phyloP scores from a whole-genome alignment of 2,888 invertebrate species.

The Plagodis pulveraria region DNA sequence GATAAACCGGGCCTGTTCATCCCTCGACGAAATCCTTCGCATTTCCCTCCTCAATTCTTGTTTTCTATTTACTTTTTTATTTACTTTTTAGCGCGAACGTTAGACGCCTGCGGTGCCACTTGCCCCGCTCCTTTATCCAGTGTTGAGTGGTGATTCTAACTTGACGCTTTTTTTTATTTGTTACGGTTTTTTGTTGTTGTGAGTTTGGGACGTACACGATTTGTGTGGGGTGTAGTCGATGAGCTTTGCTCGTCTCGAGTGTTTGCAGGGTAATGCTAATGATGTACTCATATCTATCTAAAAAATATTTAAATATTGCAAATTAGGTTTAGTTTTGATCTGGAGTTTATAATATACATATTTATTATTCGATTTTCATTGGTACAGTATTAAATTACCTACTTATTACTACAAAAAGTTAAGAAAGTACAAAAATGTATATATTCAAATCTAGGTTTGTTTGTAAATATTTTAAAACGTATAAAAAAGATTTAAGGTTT shows the following conservation, averaged over 20 bases:
- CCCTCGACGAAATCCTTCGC: conserved; percentile 52
- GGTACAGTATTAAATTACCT: too few relatives aligned
- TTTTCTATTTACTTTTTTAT: conserved; percentile 43
- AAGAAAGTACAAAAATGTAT: too few relatives aligned
- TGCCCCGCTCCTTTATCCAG: conserved; percentile 58
- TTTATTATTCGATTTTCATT: too few relatives aligned
- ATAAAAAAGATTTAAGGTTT: too few relatives aligned
- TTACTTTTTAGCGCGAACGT: conserved; percentile 59
- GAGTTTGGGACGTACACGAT: conserved; percentile 34
- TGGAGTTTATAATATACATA: too few relatives aligned
- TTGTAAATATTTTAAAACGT: too few relatives aligned
- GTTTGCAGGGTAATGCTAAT: conserved; percentile 3
- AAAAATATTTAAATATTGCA: too few relatives aligned
- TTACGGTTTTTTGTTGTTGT: conserved; percentile 35
- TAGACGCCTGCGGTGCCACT: conserved; percentile 69
- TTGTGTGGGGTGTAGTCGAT: conserved; percentile 16
- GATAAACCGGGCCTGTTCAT: conserved; percentile 13
- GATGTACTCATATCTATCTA: not conserved
- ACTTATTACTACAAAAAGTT: too few relatives aligned
- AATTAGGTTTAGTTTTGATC: too few relatives aligned
- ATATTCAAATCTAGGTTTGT: too few relatives aligned
- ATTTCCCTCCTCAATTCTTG: conserved; percentile 64
- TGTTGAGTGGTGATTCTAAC: conserved; percentile 45
- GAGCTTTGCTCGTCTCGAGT: conserved; percentile 11
- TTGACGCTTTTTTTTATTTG: conserved; percentile 45